Evolutionary conservation across 2,888 invertebrate species (phyloP).

Genomic region (Galerucella calmariensis): DNA sequence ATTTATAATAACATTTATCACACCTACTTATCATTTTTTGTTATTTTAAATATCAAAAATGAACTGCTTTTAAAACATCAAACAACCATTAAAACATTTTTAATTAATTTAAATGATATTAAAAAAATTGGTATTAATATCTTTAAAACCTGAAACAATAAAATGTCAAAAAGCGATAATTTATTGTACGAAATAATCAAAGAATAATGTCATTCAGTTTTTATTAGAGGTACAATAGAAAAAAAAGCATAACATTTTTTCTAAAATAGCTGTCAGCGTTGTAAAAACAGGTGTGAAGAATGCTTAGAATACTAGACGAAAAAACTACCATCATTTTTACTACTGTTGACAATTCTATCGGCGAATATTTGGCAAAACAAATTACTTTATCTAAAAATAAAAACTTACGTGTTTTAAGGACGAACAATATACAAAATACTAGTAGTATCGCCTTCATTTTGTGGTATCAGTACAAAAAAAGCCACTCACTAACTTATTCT

Average conservation of each 20-base stretch:
- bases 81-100: no score
- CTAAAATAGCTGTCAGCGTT: no score
- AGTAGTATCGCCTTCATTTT: slow-evolving; percentile 40
- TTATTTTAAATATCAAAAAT: no score
- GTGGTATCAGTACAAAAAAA: slow-evolving; percentile 32
- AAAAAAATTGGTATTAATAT: neutral
- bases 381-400: slow-evolving; percentile 43
- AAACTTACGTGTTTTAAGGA: slow-evolving; percentile 46
- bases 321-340: slow-evolving; percentile 12
- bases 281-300: slow-evolving; percentile 20
- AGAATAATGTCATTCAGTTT: neutral
- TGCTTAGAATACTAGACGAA: slow-evolving; percentile 5
- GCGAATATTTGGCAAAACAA: slow-evolving; percentile 36
- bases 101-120: no score
- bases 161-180: neutral
- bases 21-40: no score
- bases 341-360: slow-evolving; percentile 34
- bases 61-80: no score
- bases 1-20: no score
- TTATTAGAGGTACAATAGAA: neutral
- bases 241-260: no score
- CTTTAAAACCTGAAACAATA: neutral
- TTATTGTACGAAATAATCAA: neutral
- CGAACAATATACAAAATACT: slow-evolving; percentile 36
- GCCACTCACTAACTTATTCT: slow-evolving; percentile 34